phyloP scores from a whole-genome alignment of 92 coral and sea anemone species.

The Zoanthus solanderi region DNA sequence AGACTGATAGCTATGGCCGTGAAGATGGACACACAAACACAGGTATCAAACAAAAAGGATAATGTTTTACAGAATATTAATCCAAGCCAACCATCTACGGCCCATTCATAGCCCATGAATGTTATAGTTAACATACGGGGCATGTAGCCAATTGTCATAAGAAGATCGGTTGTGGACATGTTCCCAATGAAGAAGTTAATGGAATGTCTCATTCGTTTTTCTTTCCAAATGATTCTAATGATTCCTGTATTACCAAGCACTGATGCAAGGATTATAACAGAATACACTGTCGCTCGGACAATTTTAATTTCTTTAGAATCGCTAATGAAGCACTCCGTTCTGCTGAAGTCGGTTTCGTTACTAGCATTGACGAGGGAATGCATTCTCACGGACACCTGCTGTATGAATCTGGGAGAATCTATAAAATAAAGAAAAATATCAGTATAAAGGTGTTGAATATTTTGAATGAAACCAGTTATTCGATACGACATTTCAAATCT shows the following conservation, averaged over 20 bases:
- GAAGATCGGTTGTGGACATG: constrained; percentile 33
- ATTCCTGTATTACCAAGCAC: constrained; percentile 30
- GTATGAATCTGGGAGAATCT: neutral
- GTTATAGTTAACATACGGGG: constrained; percentile 27
- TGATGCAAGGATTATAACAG: constrained; percentile 4
- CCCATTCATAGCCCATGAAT: constrained; percentile 23
- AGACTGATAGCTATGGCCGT: constrained; percentile 43
- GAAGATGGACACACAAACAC: constrained; percentile 47
- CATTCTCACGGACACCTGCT: neutral
- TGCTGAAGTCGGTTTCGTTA: neutral
- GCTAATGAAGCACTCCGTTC: constrained; percentile 10
- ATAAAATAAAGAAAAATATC: neutral
- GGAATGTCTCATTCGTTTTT: constrained; percentile 39
- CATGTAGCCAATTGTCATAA: constrained; percentile 35
- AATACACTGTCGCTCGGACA: neutral
- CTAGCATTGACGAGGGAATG: neutral
- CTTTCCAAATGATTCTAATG: constrained; percentile 19
- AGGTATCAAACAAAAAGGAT: constrained; percentile 33
- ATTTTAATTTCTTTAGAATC: constrained; percentile 21
- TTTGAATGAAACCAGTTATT: neutral
- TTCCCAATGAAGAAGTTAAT: constrained; percentile 35
- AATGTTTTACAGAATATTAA: constrained; percentile 27
- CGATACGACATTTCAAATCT: neutral
- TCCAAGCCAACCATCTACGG: neutral
- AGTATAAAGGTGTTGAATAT: neutral